Percentiles rank a stretch among this genome's conserved stretches.
Evolutionary conservation across 2,113 vertebrate genomes (phyloP).

Genomic region (Rhinichthys klamathensis): DNA sequence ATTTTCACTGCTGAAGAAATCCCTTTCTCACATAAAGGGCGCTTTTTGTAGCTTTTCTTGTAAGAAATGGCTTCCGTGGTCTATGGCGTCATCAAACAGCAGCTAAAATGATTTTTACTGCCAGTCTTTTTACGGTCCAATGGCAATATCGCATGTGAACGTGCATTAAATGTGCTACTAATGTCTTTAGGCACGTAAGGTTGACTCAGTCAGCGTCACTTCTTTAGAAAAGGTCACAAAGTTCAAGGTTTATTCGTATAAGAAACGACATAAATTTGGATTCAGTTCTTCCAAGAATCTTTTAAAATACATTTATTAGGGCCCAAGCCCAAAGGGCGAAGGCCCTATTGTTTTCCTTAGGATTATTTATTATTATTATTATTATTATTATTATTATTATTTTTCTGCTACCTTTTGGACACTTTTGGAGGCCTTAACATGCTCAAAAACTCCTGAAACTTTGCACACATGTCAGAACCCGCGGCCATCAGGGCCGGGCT

Average conservation of each 20-base stretch:
- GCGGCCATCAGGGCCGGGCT: too few relatives aligned
- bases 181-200: neutral
- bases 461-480: too few relatives aligned
- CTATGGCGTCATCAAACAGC: conserved; percentile 46
- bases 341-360: too few relatives aligned
- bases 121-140: neutral
- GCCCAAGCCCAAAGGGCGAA: too few relatives aligned
- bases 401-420: too few relatives aligned
- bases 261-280: neutral
- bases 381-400: too few relatives aligned
- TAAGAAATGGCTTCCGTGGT: conserved; percentile 33
- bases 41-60: conserved; percentile 45
- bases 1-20: conserved; percentile 44
- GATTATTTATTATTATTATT: too few relatives aligned
- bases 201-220: neutral
- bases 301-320: neutral
- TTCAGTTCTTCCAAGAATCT: neutral
- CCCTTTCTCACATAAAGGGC: conserved; percentile 42
- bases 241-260: neutral
- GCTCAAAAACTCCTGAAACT: too few relatives aligned
- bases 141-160: conserved; percentile 42
- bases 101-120: conserved; percentile 34
- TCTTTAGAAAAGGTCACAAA: neutral
- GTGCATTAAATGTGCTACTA: conserved; percentile 14
- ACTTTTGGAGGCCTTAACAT: too few relatives aligned